Base-by-base conservation (phyloP, 2,113 vertebrate genomes). In the Forbesichthys agassizii region DNA sequence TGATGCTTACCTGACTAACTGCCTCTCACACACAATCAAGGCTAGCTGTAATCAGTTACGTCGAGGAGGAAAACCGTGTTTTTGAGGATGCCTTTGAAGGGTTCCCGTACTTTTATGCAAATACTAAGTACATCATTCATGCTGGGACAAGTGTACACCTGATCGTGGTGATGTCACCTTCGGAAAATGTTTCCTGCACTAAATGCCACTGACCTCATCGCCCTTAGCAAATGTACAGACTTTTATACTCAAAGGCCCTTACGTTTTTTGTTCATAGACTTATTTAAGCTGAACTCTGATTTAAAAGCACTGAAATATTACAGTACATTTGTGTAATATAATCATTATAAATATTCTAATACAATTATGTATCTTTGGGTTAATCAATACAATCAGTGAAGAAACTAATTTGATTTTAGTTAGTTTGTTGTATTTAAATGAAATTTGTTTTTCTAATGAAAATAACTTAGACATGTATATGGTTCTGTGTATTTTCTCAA, bases 1-100 rank as follows among this genome's bases (percentile, higher is more conserved):
- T 96, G 96, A 96, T 96, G 97, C 96, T 96, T 96, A 97, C 96
- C 94, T 98, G 95, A 96, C 96, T 95, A 95, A 97, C 93, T 94
- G 93, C 93, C 94, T 92, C 88, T 93, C 92, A 94, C 90, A 94
- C 94, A 92, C 93, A 94, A 95, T 94, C 94, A 93, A 88, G 90
- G 93, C 91, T 93, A 92, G 82, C 91, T 92, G 92, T 86, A 93
- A 96, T 98, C 94, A 93, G 91, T 98, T 95, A 92, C 74, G 83
- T 83, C 47, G 48, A 79, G 62, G 58, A 77, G 66, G 78, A 85
- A 77, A 74, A 69, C 54, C 62, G 2, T 80, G 76, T 78, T 77
- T 84, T 80, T 42, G 69, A 86, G 76, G 69, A 84, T 69, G 86
- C 70, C 71, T 88, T 88, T 82, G 78, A 88, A 86, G 84, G 84